Conservation (phyloP, 2,797 vertebrate species). For the Ctenopoma multispine region DNA sequence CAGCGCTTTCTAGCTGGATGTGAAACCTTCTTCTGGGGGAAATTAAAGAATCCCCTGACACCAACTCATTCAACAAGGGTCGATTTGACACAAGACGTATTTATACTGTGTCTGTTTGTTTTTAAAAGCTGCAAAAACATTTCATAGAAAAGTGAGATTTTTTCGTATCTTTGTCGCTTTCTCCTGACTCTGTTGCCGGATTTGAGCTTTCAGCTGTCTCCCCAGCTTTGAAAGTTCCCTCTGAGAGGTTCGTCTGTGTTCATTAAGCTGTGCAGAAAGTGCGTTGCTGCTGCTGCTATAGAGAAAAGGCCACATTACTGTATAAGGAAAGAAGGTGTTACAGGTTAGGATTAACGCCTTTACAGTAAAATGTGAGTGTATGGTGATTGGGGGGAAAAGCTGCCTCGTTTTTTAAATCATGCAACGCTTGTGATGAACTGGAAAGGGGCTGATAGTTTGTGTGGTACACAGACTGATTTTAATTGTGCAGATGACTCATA, state of each 20-base stretch:
- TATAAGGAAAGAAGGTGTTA: too few relatives aligned
- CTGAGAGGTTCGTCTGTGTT: neutral
- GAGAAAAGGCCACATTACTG: neutral
- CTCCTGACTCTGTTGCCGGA: neutral
- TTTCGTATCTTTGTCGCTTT: neutral
- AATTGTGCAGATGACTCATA: neutral
- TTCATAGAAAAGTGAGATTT: neutral
- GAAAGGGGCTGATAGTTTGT: neutral
- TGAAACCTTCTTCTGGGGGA: conserved; percentile 20
- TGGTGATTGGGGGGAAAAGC: neutral
- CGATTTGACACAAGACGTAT: neutral
- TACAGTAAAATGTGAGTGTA: neutral
- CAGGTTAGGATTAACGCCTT: neutral
- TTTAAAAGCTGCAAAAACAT: conserved; percentile 1
- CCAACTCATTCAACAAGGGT: neutral
- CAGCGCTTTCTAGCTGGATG: conserved; percentile 24
- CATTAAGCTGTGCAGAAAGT: neutral
- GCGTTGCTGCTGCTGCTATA: neutral
- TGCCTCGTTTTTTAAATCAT: neutral
- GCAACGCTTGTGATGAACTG: neutral
- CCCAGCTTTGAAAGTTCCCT: neutral
- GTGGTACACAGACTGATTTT: neutral
- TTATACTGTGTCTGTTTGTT: neutral
- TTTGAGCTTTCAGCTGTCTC: neutral
- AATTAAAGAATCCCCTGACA: conserved; percentile 1